Conservation (phyloP, 2,888 invertebrate species). For the Eustalomyia histrio region DNA sequence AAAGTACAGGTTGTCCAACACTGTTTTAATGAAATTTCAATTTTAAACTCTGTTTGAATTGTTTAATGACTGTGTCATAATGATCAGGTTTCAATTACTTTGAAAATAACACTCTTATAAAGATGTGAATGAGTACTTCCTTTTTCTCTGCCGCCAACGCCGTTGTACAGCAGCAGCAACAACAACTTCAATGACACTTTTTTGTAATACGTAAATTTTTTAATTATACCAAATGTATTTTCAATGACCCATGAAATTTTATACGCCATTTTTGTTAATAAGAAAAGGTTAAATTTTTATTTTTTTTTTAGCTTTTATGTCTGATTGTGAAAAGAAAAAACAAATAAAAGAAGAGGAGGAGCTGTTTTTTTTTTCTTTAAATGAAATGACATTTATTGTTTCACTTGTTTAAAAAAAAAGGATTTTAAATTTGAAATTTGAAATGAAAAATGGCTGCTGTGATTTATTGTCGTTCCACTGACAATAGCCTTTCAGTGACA, state of each 20-base stretch:
- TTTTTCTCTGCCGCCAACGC: slow-evolving; percentile 13
- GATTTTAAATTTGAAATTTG: slow-evolving; percentile 13
- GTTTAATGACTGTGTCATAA: slow-evolving; percentile 74
- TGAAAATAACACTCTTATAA: slow-evolving; percentile 57
- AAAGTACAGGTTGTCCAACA: slow-evolving; percentile 33
- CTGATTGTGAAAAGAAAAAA: slow-evolving; percentile 47
- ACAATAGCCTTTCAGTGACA: slow-evolving; percentile 30
- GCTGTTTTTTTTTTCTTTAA: slow-evolving; percentile 41
- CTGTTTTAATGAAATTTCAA: slow-evolving; percentile 23
- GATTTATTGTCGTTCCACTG: slow-evolving; percentile 1
- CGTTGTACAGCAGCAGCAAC: neutral
- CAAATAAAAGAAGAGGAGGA: slow-evolving; percentile 43
- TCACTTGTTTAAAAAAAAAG: slow-evolving; percentile 68
- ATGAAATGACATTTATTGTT: slow-evolving; percentile 72
- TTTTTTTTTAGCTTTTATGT: slow-evolving; percentile 34
- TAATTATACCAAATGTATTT: slow-evolving; percentile 61
- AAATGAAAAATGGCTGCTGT: slow-evolving; percentile 55
- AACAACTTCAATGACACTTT: slow-evolving; percentile 54
- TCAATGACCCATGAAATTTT: slow-evolving; percentile 56
- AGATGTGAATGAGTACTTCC: slow-evolving; percentile 50
- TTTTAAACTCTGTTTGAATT: slow-evolving; percentile 36
- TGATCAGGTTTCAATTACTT: slow-evolving; percentile 75
- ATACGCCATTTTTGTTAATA: slow-evolving; percentile 60
- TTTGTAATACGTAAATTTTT: slow-evolving; percentile 58
- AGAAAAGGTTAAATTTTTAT: slow-evolving; percentile 56